Evolutionary conservation across 2,888 invertebrate genomes (phyloP).

Genomic region (Chrysolina americana): DNA sequence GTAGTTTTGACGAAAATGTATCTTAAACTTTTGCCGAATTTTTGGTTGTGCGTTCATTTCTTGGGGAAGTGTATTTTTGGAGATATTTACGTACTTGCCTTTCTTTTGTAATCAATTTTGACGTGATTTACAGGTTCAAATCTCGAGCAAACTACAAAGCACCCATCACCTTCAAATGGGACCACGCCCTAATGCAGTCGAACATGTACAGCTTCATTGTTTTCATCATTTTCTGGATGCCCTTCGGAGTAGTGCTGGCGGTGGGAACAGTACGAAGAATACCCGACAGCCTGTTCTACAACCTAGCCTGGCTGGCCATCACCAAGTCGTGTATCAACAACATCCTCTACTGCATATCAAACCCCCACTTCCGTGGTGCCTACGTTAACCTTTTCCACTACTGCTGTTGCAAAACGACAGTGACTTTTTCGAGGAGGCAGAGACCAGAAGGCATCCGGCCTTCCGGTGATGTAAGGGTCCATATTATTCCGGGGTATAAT

Average conservation of each 20-base stretch:
- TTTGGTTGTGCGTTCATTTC: no score
- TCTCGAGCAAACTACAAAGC: constrained; percentile 76
- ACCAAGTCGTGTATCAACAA: constrained; percentile 80
- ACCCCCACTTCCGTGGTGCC: constrained; percentile 79
- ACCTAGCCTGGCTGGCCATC: constrained; percentile 79
- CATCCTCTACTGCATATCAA: constrained; percentile 77
- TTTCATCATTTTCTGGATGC: constrained; percentile 79
- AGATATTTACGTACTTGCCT: no score
- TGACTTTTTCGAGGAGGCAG: constrained; percentile 77
- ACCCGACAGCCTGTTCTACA: constrained; percentile 75
- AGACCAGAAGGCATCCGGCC: constrained; percentile 70
- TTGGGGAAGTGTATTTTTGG: no score
- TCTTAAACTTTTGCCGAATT: no score
- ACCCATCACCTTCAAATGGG: constrained; percentile 75
- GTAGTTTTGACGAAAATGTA: no score
- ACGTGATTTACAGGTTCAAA: constrained; percentile 64
- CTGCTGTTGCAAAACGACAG: constrained; percentile 85
- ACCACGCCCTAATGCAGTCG: constrained; percentile 75
- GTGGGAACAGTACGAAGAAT: constrained; percentile 71
- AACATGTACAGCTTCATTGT: constrained; percentile 78
- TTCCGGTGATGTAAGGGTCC: constrained; percentile 79
- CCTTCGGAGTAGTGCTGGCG: constrained; percentile 76
- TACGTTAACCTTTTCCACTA: constrained; percentile 84
- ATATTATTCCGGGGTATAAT: constrained; percentile 80
- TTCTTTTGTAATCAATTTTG: no score